Conservation (phyloP, 2,797 vertebrate genomes). For the Gambelia wislizenii region DNA sequence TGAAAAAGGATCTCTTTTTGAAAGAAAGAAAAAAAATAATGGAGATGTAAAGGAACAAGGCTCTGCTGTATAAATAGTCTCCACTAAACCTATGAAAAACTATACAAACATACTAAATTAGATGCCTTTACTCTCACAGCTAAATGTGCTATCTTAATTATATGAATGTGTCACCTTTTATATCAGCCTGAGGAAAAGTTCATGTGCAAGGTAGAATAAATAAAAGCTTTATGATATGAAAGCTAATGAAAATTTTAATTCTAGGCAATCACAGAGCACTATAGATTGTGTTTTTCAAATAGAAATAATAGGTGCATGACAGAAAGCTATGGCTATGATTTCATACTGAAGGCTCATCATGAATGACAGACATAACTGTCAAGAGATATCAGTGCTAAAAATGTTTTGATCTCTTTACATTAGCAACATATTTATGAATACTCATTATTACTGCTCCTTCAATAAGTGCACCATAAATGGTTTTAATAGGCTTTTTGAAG, state of each 20-base stretch:
- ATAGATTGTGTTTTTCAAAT: background rate
- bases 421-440: background rate
- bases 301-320: background rate
- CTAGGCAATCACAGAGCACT: background rate
- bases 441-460: background rate
- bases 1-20: constrained; percentile 25
- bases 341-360: background rate
- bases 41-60: background rate
- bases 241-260: background rate
- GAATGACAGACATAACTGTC: background rate
- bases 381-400: background rate
- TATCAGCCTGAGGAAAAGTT: constrained; percentile 16
- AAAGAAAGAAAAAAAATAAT: background rate
- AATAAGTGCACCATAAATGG: background rate
- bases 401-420: constrained; percentile 28
- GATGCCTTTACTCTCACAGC: background rate
- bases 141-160: constrained; percentile 15
- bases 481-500: background rate
- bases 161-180: constrained; percentile 10
- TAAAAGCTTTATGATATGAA: constrained; percentile 5
- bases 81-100: background rate
- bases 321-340: background rate
- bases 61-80: background rate
- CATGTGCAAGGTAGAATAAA: constrained; percentile 15
- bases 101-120: background rate